These are phyloP conservation scores for Archocentrus centrarchus DNA, from an alignment of 2,113 vertebrate genomes.

Conservation along the genomic window DNA sequence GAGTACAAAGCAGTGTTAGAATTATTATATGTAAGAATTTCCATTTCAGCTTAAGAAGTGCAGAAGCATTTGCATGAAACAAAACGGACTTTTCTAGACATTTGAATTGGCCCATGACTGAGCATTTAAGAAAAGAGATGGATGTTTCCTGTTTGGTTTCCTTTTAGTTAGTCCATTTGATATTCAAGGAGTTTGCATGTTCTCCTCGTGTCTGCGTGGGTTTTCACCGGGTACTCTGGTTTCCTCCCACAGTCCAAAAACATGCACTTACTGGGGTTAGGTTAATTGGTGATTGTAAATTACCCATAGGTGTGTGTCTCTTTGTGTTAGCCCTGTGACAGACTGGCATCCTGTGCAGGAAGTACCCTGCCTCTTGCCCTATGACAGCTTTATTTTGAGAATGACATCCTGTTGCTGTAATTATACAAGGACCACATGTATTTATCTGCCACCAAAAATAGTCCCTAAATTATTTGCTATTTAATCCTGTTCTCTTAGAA, in stretches of 20 bases:
- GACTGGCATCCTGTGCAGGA: too few species aligned
- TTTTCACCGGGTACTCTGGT: too few species aligned
- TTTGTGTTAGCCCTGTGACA: too few species aligned
- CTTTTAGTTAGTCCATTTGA: not conserved
- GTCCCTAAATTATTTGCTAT: not conserved
- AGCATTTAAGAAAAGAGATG: not conserved
- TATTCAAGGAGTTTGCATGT: not conserved
- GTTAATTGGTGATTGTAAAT: too few species aligned
- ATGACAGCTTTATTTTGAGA: too few species aligned
- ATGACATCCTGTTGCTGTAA: too few species aligned
- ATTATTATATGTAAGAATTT: not conserved
- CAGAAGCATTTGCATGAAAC: not conserved
- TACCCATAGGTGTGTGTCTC: too few species aligned
- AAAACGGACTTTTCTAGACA: not conserved
- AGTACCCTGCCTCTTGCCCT: too few species aligned
- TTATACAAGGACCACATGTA: too few species aligned
- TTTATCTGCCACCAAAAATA: not conserved
- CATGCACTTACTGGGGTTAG: too few species aligned
- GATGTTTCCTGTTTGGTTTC: not conserved
- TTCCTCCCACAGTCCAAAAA: too few species aligned
- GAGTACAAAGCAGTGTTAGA: constrained; percentile 72
- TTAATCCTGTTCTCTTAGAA: not conserved
- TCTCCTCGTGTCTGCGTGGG: too few species aligned
- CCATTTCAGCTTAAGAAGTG: not conserved
- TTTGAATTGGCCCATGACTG: not conserved